Base-by-base conservation (phyloP, 2,888 invertebrate genomes). In the Stomorhina lunata region DNA sequence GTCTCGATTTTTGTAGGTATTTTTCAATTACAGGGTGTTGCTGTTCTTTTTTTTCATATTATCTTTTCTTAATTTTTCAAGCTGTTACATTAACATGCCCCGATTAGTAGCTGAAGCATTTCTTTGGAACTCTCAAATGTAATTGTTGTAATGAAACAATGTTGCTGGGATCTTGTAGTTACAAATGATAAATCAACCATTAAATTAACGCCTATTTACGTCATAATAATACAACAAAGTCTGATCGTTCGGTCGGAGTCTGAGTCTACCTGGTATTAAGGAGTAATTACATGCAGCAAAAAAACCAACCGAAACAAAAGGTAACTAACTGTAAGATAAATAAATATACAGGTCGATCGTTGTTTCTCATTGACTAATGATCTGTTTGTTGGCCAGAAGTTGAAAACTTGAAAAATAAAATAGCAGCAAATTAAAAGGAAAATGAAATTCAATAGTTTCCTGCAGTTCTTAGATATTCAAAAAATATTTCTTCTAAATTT, bases 161-260 rank as follows among this genome's bases (percentile, higher is more conserved):
- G 72, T 77, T 77, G 77, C 29, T 12, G 9, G 32, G 34, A 77
- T 61, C 45, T 79, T 76, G 61, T 55, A 53, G 32, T 9, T 43
- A 25, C 40, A 59, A 75, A 48, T 80, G 77, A 12, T 76, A 79
- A 79, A 79, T 79, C 65, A 80, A 63, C 53, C 68, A 63, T 69
- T 75, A 80, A 80, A 68, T 75, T 75, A 80, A 75, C 63, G 80
- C 75, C 80, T 80, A 29, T 72, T 79, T 79, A 48, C 55, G 27
- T 75, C 57, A 75, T 75, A 66, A 66, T 75, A 43, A 66, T 34
- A 50, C n/a, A n/a, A 45, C 34, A 57, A 57, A 7, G 9, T n/a
- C n/a, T n/a, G n/a, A n/a, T n/a, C n/a, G n/a, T n/a, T n/a, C n/a
- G n/a, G n/a, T n/a, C n/a, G n/a, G n/a, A n/a, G n/a, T n/a, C n/a